Evolutionary conservation across 2,113 vertebrate species (phyloP).

Genomic region (Emydocephalus ijimae): DNA sequence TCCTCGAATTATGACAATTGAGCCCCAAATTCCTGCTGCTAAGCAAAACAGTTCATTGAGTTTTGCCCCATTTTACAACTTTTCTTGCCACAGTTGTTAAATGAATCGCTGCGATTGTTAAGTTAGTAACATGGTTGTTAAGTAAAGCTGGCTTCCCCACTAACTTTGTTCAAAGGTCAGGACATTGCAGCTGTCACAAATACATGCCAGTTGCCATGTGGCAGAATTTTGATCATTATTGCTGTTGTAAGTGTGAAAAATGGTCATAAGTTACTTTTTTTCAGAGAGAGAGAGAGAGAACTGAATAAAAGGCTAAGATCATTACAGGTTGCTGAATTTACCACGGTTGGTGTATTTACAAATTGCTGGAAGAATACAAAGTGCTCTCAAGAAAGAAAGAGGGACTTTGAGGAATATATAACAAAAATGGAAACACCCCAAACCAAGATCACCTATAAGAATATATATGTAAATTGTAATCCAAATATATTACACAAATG

Average conservation of each 20-base stretch:
- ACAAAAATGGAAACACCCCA: not conserved
- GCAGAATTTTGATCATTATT: not conserved
- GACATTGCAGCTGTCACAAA: too few species aligned
- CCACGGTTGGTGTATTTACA: not conserved
- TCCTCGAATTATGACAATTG: not conserved
- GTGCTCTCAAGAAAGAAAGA: not conserved
- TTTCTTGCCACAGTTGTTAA: not conserved
- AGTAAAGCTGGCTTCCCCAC: not conserved
- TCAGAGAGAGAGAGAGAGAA: not conserved
- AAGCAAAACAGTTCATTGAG: not conserved
- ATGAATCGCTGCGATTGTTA: not conserved
- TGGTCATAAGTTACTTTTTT: not conserved
- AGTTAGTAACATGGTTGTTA: not conserved
- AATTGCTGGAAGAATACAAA: not conserved
- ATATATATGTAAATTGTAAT: not conserved
- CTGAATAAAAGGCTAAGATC: slow-evolving; percentile 1
- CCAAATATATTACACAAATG: not conserved
- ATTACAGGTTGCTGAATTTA: slow-evolving; percentile 5
- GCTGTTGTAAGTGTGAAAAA: not conserved
- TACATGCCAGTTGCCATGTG: too few species aligned
- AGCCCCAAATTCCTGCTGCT: not conserved
- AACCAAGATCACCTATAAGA: not conserved
- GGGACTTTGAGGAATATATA: not conserved
- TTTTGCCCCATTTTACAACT: not conserved
- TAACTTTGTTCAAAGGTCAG: too few species aligned